These are phyloP conservation scores for Parus major DNA, from an alignment of 2,113 vertebrate species.

Conservation along the genomic window DNA sequence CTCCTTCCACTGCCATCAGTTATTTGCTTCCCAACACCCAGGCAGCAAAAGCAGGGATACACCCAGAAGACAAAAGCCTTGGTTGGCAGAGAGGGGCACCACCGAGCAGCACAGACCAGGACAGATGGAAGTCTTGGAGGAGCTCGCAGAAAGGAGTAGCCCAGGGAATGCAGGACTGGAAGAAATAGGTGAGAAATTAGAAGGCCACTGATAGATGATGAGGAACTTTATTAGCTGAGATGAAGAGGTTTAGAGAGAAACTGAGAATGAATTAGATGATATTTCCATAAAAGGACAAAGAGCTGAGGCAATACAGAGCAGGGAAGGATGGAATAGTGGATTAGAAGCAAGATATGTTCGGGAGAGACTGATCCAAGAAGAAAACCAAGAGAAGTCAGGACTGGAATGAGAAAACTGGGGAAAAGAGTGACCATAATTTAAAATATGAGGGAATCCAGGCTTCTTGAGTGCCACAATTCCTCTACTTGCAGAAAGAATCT, in stretches of 20 bases:
- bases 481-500: background rate
- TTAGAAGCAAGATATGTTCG: background rate
- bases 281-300: background rate
- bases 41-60: background rate
- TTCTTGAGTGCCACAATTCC: background rate
- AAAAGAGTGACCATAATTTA: background rate
- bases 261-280: background rate
- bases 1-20: background rate
- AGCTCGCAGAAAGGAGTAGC: background rate
- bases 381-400: background rate
- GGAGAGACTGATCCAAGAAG: background rate
- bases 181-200: background rate
- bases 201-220: background rate
- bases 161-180: background rate
- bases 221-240: background rate
- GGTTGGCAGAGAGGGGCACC: background rate
- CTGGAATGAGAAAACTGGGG: background rate
- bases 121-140: background rate
- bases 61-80: background rate
- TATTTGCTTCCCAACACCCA: background rate
- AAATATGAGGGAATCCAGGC: background rate
- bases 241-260: background rate
- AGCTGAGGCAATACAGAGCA: rapidly evolving
- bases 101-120: rapidly evolving
- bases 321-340: background rate